Base-by-base conservation (phyloP, 2,113 vertebrate species). In the Chroicocephalus ridibundus region DNA sequence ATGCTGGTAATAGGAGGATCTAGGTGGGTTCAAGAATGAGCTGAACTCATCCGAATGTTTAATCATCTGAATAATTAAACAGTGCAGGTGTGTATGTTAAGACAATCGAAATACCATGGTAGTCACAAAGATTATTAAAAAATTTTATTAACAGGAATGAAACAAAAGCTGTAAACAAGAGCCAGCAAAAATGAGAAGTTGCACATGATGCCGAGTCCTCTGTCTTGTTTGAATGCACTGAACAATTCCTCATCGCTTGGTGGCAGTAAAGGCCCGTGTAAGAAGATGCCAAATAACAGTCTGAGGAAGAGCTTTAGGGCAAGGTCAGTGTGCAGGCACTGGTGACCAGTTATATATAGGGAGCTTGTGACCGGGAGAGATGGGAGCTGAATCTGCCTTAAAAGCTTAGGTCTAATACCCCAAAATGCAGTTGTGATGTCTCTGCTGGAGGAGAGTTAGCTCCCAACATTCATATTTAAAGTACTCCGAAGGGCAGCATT, bases 61-160 rank as follows among this genome's bases (percentile, higher is more conserved):
- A 7, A 44, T 46, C 44, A 4, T 4, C 32, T 1, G 3, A n/a
- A 13, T 4, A 22, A 44, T 31, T 4, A 7, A 44, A 4, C 8
- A 3, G 9, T 1, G 3, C 8, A 4, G 24, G 26, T 3, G 34
- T 19, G 24, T 10, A 3, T 13, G 20, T 32, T 32, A 21, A n/a
- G n/a, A 21, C 13, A 13, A 15, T 16, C 15, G 11, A 66, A 71
- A 51, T 4, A 10, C 27, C 20, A 8, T 5, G 11, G 32, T 27
- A 61, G 42, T 51, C 75, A 17, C 58, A n/a, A 40, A 31, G 70
- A 11, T 77, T 44, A 19, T 74, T 90, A 47, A 93, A 96, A 92
- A 97, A 75, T 1, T 96, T 96, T 94, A 96, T 94, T 96, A 84
- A 94, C 57, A 81, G 95, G 85, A 84, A 89, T 58, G 88, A 91